phyloP scores from a whole-genome alignment of 2,888 invertebrate species.

The Mystacides longicornis region DNA sequence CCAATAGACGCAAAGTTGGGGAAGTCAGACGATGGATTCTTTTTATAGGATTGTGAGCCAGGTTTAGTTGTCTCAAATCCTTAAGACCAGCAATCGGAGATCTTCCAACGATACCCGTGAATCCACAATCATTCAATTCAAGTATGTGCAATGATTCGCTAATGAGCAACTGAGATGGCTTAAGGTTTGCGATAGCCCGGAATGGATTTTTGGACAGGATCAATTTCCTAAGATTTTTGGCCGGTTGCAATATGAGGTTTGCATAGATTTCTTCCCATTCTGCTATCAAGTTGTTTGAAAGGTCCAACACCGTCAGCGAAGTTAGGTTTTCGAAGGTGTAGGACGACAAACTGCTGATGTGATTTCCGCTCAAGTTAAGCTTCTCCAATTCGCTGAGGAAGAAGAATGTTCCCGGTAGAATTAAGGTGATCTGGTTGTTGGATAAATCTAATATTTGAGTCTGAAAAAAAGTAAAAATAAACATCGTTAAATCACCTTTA shows the following conservation, averaged over 20 bases:
- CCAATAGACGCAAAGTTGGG: constrained; percentile 45
- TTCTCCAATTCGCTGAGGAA: constrained; percentile 45
- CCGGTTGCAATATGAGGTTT: constrained; percentile 42
- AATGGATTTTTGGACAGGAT: constrained; percentile 60
- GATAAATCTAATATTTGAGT: constrained; percentile 60
- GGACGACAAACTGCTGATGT: constrained; percentile 42
- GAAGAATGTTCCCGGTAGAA: constrained; percentile 39
- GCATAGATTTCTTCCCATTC: constrained; percentile 52
- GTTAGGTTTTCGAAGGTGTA: constrained; percentile 47
- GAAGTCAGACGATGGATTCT: constrained; percentile 45
- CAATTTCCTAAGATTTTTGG: constrained; percentile 49
- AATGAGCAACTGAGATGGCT: constrained; percentile 46
- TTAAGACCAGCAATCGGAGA: constrained; percentile 45
- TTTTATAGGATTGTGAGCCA: constrained; percentile 48
- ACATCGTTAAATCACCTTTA: too few species aligned
- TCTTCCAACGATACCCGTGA: constrained; percentile 46
- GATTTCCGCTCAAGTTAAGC: constrained; percentile 45
- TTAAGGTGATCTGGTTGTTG: constrained; percentile 50
- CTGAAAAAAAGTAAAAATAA: constrained; percentile 38
- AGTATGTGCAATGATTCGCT: constrained; percentile 52
- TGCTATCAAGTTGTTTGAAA: constrained; percentile 56
- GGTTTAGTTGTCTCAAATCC: constrained; percentile 46
- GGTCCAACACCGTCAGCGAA: constrained; percentile 51
- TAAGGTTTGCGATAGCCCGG: constrained; percentile 43
- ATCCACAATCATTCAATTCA: constrained; percentile 55